Conservation (phyloP, 30 jellyfish, hydroid and myxozoan genomes). For the Cassiopea xamachana region DNA sequence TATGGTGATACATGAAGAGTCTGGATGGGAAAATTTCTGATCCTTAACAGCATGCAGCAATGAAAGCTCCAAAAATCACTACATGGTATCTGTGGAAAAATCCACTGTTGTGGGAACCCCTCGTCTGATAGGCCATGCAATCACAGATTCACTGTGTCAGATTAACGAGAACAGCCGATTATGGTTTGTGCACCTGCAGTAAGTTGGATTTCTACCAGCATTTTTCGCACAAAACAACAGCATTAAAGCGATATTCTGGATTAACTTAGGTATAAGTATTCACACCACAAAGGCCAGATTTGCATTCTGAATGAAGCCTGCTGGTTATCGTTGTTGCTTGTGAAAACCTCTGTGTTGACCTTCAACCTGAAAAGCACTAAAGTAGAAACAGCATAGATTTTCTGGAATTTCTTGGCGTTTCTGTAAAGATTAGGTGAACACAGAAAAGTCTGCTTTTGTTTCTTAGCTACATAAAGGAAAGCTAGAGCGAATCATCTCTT, state of each 20-base stretch:
- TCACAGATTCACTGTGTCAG: conserved; percentile 6
- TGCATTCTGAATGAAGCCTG: not conserved
- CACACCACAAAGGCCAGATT: not conserved
- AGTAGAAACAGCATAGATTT: not conserved
- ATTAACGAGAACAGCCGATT: not conserved
- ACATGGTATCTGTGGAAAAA: not conserved
- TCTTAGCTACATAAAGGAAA: too few relatives aligned
- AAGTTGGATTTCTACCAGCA: not conserved
- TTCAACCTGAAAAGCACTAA: not conserved
- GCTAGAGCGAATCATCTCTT: too few relatives aligned
- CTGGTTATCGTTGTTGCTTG: not conserved
- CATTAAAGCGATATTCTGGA: conserved; percentile 7
- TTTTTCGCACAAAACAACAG: not conserved
- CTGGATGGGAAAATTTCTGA: not conserved
- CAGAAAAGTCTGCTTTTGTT: not conserved
- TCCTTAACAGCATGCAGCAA: not conserved
- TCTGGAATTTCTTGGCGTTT: not conserved
- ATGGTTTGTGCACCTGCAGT: conserved; percentile 4
- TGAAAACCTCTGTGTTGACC: conserved; percentile 6
- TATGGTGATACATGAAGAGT: not conserved
- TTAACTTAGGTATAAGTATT: not conserved
- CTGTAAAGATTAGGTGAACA: not conserved
- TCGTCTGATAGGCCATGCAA: not conserved
- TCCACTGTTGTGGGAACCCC: not conserved
- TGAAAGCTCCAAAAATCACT: not conserved